Evolutionary conservation across 2,113 vertebrate species (phyloP).

Genomic region (Amphiprion ocellaris): DNA sequence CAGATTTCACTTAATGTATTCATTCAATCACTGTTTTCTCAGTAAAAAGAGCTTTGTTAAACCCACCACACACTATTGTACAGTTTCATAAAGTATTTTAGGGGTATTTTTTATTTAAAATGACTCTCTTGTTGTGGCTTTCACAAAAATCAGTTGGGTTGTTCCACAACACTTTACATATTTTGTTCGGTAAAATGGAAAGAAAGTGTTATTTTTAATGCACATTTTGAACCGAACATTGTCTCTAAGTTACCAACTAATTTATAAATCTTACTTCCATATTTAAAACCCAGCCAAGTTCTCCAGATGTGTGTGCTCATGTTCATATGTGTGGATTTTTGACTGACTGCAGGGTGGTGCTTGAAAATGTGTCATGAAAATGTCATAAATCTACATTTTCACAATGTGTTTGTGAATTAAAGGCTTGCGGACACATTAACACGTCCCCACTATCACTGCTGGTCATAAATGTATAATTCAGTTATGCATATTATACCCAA

Average conservation of each 20-base stretch:
- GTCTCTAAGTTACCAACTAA: background rate
- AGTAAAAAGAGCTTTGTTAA: too few relatives aligned
- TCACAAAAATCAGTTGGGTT: background rate
- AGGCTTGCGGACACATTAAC: background rate
- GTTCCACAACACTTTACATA: background rate
- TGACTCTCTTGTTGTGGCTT: background rate
- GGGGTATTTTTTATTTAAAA: background rate
- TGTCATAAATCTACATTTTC: conserved; percentile 35
- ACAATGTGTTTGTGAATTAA: conserved; percentile 1
- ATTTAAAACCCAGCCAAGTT: background rate
- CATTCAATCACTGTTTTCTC: too few relatives aligned
- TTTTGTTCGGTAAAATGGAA: background rate
- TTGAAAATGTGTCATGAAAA: background rate
- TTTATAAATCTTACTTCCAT: background rate
- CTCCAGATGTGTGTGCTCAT: conserved; percentile 3
- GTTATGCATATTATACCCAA: background rate
- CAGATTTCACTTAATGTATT: too few relatives aligned
- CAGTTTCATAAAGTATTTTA: too few relatives aligned
- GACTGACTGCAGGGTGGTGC: conserved; percentile 9
- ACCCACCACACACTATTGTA: too few relatives aligned
- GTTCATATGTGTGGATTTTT: background rate
- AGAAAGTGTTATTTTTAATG: too few relatives aligned
- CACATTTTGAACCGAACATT: too few relatives aligned
- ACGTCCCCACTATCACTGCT: background rate
- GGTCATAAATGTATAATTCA: conserved; percentile 34